These are phyloP conservation scores for Butorides virescens DNA, from an alignment of 2,113 vertebrate species.

Conservation along the genomic window DNA sequence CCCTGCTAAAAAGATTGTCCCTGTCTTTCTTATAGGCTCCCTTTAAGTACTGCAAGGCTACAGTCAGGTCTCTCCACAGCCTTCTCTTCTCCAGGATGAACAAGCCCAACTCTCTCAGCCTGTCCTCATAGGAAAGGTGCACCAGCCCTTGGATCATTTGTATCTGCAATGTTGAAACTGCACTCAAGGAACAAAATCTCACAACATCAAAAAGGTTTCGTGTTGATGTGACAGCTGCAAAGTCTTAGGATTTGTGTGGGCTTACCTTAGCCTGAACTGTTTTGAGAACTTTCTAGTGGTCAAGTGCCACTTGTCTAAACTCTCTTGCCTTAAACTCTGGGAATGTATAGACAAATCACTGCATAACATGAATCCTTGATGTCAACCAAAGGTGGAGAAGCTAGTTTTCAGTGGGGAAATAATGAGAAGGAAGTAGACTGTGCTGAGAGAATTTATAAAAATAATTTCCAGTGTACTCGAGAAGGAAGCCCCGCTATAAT, in stretches of 20 bases:
- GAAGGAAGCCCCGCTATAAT: not conserved
- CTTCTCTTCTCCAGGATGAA: too few relatives aligned
- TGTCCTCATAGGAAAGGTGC: too few relatives aligned
- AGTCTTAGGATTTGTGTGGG: not conserved
- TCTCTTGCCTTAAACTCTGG: not conserved
- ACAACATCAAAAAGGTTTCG: accelerated
- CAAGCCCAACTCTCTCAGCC: too few relatives aligned
- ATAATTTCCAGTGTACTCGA: not conserved
- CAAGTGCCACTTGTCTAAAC: not conserved
- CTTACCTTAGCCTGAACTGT: not conserved
- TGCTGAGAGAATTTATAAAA: not conserved
- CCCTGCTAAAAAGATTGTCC: too few relatives aligned
- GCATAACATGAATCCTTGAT: not conserved
- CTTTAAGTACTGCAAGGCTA: too few relatives aligned
- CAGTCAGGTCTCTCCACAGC: too few relatives aligned
- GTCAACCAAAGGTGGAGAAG: not conserved
- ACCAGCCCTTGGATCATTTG: too few relatives aligned
- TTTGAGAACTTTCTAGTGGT: not conserved
- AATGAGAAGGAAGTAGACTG: not conserved
- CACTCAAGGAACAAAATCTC: not conserved
- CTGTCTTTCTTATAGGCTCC: too few relatives aligned
- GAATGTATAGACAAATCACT: not conserved
- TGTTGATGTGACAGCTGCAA: not conserved
- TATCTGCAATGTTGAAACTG: not conserved
- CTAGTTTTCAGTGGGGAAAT: not conserved